These are phyloP conservation scores for Paraescarpia echinospica DNA, from an alignment of 1,140 invertebrate species.

Conservation along the genomic window DNA sequence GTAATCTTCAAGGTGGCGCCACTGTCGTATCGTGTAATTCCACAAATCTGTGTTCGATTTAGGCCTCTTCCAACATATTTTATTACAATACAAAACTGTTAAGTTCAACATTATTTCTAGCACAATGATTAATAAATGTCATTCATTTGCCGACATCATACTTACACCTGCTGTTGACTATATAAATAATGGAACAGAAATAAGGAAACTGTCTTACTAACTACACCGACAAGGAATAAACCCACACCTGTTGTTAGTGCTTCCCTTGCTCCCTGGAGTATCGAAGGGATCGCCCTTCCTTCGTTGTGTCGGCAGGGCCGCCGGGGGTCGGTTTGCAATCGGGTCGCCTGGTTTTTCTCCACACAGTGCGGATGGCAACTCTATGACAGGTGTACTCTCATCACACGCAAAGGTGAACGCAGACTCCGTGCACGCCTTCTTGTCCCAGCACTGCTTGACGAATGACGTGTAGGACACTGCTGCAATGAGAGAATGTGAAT, in stretches of 20 bases:
- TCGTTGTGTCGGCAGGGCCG: constrained; percentile 64
- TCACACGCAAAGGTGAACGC: constrained; percentile 65
- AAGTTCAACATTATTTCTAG: not conserved
- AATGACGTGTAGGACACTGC: constrained; percentile 94
- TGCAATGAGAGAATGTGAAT: constrained; percentile 75
- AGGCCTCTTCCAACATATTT: too few species aligned
- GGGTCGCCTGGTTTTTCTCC: not conserved
- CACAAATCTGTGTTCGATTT: too few species aligned
- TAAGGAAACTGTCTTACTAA: not conserved
- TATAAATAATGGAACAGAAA: not conserved
- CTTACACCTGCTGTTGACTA: not conserved
- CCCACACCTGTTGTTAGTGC: not conserved
- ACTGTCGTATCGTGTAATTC: too few species aligned
- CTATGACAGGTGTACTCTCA: not conserved
- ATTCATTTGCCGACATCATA: not conserved
- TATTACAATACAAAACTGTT: too few species aligned
- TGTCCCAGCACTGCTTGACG: constrained; percentile 86
- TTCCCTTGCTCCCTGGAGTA: constrained; percentile 31
- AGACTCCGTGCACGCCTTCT: constrained; percentile 91
- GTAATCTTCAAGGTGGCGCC: not conserved
- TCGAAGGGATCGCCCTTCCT: constrained; percentile 31
- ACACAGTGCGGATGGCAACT: not conserved
- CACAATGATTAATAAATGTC: not conserved
- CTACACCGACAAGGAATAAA: not conserved
- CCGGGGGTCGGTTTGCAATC: constrained; percentile 64